Evolutionary conservation across 1,140 invertebrate species (phyloP), one percentile per base, ranked within the genome.

Genomic region (Polypedilum vanderplanki): DNA sequence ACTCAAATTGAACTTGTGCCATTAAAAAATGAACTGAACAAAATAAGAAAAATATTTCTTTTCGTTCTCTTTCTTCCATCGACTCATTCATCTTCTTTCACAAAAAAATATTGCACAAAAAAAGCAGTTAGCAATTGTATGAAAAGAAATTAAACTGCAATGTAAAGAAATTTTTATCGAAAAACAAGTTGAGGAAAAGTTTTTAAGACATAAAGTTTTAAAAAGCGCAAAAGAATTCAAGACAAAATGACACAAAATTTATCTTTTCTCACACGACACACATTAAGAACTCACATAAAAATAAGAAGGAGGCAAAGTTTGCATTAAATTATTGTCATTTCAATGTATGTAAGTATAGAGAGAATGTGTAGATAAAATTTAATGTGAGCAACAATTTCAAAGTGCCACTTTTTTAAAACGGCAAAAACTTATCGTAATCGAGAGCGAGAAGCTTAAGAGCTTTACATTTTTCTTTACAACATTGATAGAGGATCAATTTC

Each of bases 381-480:
- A 57, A 57, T 57, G 46, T 57, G 46, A n/a, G n/a, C 46, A 57
- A 15, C 12, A 57, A 57, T 57, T 57, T 57, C 24, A 57, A 57
- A 57, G 46, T 57, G 46, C 46, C 46, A 57, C 46, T n/a, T n/a
- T 57, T 57, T 57, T 57, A n/a, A 9, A 12, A n/a, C 46, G 3
- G 4, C 46, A n/a, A 3, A 12, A 57, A 57, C 46, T 57, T 57
- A 57, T 57, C 46, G 46, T 57, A 57, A 57, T 57, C 46, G 12
- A 57, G 46, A 57, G 46, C 46, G 46, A 57, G 46, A 57, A 57
- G 46, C 46, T 57, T 57, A 57, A 57, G 46, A 57, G 46, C 46
- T 57, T 57, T 57, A 57, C 46, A 57, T 57, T 57, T 57, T n/a
- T 57, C n/a, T 57, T 46, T 57, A 57, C 46, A 57, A 57, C 46